Evolutionary conservation across 2,113 vertebrate genomes (phyloP).

Genomic region (Hemibagrus wyckioides): DNA sequence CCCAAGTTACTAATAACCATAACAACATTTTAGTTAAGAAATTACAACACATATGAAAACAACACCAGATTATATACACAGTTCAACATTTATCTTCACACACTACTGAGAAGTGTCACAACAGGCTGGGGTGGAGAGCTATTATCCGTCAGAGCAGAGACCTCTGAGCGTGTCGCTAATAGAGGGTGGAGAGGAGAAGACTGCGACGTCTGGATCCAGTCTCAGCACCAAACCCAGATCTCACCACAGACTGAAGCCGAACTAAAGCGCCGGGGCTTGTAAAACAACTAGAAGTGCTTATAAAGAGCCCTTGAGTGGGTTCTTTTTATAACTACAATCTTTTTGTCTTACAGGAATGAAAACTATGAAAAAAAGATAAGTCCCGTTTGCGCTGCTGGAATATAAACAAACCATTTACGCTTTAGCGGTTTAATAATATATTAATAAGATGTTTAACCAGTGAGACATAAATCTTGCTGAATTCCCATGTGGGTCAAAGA

Average conservation of each 20-base stretch:
- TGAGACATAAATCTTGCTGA: neutral
- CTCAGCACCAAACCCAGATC: neutral
- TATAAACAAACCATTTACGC: conserved; percentile 1
- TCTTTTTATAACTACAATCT: neutral
- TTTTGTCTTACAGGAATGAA: conserved; percentile 9
- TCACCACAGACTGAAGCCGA: conserved; percentile 47
- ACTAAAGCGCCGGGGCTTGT: conserved; percentile 28
- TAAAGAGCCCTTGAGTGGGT: conserved; percentile 34
- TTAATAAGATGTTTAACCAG: conserved; percentile 11
- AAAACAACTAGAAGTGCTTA: conserved; percentile 41
- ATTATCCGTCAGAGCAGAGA: conserved; percentile 34
- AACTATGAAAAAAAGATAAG: neutral
- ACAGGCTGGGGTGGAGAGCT: neutral
- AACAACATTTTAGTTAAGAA: neutral
- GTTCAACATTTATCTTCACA: neutral
- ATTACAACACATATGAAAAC: neutral
- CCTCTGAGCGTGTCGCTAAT: neutral
- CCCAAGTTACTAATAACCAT: neutral
- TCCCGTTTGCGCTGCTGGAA: conserved; percentile 4
- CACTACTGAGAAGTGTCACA: neutral
- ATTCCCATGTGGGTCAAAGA: neutral
- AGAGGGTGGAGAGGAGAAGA: conserved; percentile 46
- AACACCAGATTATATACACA: neutral
- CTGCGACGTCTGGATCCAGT: conserved; percentile 32
- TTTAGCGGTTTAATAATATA: conserved; percentile 5